Percentiles rank a stretch among this genome's conserved stretches.
phyloP scores from a whole-genome alignment of 2,113 vertebrate species.

The Coregonus clupeaformis region DNA sequence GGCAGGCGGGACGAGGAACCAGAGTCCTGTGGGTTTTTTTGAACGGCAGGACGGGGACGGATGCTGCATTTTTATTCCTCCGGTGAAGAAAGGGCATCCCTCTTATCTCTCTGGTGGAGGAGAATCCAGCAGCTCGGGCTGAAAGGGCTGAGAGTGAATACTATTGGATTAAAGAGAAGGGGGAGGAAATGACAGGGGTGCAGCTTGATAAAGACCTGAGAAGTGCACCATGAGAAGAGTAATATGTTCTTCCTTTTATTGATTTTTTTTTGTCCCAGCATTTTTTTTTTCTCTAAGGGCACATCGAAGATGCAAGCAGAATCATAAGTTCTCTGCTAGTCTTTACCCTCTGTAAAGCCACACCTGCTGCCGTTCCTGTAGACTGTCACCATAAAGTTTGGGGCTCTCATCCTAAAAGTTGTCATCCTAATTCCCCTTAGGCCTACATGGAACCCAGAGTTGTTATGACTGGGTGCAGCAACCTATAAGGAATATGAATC shows the following conservation, averaged over 20 bases:
- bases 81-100: conserved; percentile 58
- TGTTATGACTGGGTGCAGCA: not conserved
- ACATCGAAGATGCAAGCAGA: conserved; percentile 16
- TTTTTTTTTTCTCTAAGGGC: conserved; percentile 39
- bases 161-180: conserved; percentile 39
- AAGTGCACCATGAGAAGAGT: conserved; percentile 54
- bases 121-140: conserved; percentile 49
- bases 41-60: conserved; percentile 41
- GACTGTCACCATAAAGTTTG: not conserved
- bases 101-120: conserved; percentile 57
- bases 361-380: not conserved
- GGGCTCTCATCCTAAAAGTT: not conserved
- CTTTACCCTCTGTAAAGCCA: not conserved
- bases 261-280: conserved; percentile 33
- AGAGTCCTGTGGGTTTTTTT: conserved; percentile 20
- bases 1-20: conserved; percentile 42
- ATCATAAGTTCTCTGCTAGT: conserved; percentile 28
- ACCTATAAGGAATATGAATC: too few species aligned
- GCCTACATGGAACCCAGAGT: not conserved
- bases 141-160: conserved; percentile 39
- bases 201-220: conserved; percentile 57
- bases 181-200: conserved; percentile 44
- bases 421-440: not conserved
- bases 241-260: conserved; percentile 50
- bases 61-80: conserved; percentile 61